Conservation (phyloP, 1,140 invertebrate species). For the Teleopsis dalmanni region DNA sequence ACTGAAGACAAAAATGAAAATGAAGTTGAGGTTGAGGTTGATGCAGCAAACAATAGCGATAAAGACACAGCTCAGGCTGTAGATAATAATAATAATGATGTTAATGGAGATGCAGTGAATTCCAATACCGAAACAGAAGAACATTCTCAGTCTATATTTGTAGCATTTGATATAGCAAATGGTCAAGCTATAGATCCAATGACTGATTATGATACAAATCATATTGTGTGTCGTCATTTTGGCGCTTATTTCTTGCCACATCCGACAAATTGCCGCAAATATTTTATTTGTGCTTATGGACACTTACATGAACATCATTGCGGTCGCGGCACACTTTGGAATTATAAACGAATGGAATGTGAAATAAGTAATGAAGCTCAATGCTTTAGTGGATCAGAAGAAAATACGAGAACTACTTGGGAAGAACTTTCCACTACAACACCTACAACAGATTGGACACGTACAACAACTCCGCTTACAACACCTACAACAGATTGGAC, state of each 20-base stretch:
- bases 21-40: too few relatives aligned
- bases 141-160: slow-evolving; percentile 10
- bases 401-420: too few relatives aligned
- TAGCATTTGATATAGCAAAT: slow-evolving; percentile 27
- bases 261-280: slow-evolving; percentile 27
- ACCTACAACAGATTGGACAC: too few relatives aligned
- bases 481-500: too few relatives aligned
- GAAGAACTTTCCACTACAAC: too few relatives aligned
- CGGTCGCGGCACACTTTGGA: slow-evolving; percentile 27
- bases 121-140: too few relatives aligned
- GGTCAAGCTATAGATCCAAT: slow-evolving; percentile 25
- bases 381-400: slow-evolving; percentile 20
- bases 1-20: too few relatives aligned
- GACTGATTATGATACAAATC: slow-evolving; percentile 28
- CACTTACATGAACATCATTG: slow-evolving; percentile 32
- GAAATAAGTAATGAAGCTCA: slow-evolving; percentile 18
- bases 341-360: slow-evolving; percentile 26
- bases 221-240: slow-evolving; percentile 30
- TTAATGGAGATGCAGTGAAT: background rate
- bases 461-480: too few relatives aligned
- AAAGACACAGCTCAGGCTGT: too few relatives aligned
- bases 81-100: too few relatives aligned
- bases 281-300: slow-evolving; percentile 36
- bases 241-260: slow-evolving; percentile 39
- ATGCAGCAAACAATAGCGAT: too few relatives aligned